Evolutionary conservation across 2,888 invertebrate species (phyloP).

Genomic region (Bibio marci): DNA sequence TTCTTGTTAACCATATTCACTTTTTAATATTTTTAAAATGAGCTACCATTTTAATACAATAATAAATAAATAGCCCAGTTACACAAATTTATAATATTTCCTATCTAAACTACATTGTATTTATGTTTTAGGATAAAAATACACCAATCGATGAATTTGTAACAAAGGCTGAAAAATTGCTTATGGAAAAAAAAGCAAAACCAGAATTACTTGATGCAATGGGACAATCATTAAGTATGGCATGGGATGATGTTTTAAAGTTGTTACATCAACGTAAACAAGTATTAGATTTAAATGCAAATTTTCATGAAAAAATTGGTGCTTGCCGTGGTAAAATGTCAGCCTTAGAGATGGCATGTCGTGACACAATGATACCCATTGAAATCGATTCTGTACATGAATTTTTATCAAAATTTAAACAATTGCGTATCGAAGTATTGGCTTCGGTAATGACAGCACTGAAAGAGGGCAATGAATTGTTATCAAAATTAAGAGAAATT

Average conservation of each 20-base stretch:
- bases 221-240: constrained; percentile 59
- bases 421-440: constrained; percentile 50
- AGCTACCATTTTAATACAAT: no score
- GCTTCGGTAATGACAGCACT: constrained; percentile 65
- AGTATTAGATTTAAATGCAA: constrained; percentile 58
- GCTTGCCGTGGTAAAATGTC: constrained; percentile 52
- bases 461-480: constrained; percentile 57
- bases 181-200: constrained; percentile 55
- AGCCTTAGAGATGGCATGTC: constrained; percentile 49
- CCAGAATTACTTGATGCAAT: constrained; percentile 74
- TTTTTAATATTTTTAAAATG: no score
- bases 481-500: constrained; percentile 56
- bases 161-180: constrained; percentile 69
- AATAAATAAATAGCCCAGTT: no score
- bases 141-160: constrained; percentile 77
- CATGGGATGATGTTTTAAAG: constrained; percentile 69
- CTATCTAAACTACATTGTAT: no score
- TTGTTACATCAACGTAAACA: constrained; percentile 60
- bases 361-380: constrained; percentile 45
- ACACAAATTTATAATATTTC: no score
- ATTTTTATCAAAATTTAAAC: constrained; percentile 51
- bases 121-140: constrained; percentile 58
- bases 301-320: constrained; percentile 55
- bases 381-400: constrained; percentile 55
- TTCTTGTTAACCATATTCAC: no score